phyloP scores from a whole-genome alignment of 1,140 invertebrate genomes.

The Cotesia chilonis region DNA sequence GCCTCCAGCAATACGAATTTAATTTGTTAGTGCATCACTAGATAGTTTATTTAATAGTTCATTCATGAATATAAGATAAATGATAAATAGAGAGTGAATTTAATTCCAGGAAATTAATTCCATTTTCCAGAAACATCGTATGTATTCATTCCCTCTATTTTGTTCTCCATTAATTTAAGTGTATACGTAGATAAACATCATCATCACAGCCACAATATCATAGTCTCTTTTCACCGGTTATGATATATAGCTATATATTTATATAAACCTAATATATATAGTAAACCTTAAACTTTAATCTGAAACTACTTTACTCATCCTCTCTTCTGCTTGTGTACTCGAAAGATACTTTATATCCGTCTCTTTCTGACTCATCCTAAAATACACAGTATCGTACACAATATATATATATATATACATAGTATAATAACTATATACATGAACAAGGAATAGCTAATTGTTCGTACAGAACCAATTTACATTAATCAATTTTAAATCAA shows the following conservation, averaged over 20 bases:
- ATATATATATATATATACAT: neutral
- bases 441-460: slow-evolving; percentile 67
- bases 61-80: too few relatives aligned
- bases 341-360: neutral
- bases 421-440: slow-evolving; percentile 52
- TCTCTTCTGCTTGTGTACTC: neutral
- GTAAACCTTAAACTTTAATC: slow-evolving; percentile 7
- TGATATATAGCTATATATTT: too few relatives aligned
- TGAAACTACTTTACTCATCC: slow-evolving; percentile 23
- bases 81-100: slow-evolving; percentile 50
- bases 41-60: too few relatives aligned
- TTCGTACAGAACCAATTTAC: slow-evolving; percentile 65
- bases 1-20: neutral
- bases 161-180: slow-evolving; percentile 64
- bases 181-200: slow-evolving; percentile 44
- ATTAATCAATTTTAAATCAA: slow-evolving; percentile 67
- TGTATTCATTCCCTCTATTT: slow-evolving; percentile 61
- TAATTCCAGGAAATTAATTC: slow-evolving; percentile 66
- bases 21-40: too few relatives aligned
- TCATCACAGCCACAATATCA: slow-evolving; percentile 18
- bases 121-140: slow-evolving; percentile 63
- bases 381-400: neutral
- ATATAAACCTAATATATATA: too few relatives aligned
- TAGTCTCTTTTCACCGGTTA: slow-evolving; percentile 39
- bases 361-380: slow-evolving; percentile 5